phyloP scores from a whole-genome alignment of 1,140 invertebrate genomes.

The Lepidurus packardi region DNA sequence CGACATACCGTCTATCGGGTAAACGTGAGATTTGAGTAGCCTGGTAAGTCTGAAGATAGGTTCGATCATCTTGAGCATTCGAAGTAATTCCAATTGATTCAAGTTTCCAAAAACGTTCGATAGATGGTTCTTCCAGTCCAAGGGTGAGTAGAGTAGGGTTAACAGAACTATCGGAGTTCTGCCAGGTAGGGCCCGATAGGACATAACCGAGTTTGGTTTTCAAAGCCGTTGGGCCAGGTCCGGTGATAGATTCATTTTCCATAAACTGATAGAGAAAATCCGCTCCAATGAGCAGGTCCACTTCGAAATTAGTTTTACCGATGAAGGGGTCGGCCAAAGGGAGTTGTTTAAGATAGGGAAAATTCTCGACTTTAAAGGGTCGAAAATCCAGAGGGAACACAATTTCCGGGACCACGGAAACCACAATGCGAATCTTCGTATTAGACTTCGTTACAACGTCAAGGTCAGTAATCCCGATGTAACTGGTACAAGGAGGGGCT shows the following conservation, averaged over 20 bases:
- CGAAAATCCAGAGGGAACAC: not conserved
- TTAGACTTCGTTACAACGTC: not conserved
- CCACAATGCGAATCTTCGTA: not conserved
- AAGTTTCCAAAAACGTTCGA: conserved; percentile 2
- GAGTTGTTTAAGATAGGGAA: conserved; percentile 21
- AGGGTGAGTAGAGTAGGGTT: not conserved
- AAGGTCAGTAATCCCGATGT: not conserved
- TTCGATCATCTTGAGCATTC: not conserved
- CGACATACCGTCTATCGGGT: not conserved
- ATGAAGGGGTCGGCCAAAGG: conserved; percentile 26
- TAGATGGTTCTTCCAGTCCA: too few relatives aligned
- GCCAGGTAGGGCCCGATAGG: not conserved
- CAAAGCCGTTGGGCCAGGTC: not conserved
- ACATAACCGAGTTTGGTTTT: conserved; percentile 4
- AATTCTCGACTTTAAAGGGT: not conserved
- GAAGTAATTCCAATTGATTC: conserved; percentile 24
- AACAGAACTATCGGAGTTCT: not conserved
- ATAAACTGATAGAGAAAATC: not conserved
- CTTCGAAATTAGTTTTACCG: not conserved
- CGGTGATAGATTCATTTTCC: not conserved
- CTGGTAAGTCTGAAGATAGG: not conserved
- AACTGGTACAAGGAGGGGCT: not conserved
- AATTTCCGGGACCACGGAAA: not conserved
- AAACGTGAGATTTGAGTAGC: not conserved
- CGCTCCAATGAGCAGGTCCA: not conserved